These are phyloP conservation scores for Sapajus apella DNA, from an alignment of 2,113 vertebrate species.

Conservation along the genomic window DNA sequence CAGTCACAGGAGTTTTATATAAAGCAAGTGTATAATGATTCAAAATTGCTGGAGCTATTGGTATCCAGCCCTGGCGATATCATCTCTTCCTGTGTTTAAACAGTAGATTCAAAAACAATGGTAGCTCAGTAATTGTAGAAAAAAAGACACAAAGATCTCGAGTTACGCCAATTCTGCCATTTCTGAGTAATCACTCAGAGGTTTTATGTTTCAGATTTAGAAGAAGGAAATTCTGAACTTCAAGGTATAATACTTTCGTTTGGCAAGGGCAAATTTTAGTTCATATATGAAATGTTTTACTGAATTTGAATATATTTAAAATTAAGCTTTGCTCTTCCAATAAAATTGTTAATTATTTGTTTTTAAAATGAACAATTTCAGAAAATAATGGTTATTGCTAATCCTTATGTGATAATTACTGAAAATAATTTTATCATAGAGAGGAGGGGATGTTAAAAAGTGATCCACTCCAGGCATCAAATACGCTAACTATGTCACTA, in stretches of 20 bases:
- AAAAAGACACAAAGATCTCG: background rate
- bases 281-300: background rate
- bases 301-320: background rate
- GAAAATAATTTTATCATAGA: background rate
- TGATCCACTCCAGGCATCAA: background rate
- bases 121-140: background rate
- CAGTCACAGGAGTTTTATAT: background rate
- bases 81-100: background rate
- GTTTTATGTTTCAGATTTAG: slow-evolving; percentile 27
- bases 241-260: background rate
- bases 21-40: background rate
- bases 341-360: background rate
- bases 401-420: background rate
- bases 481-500: background rate
- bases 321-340: background rate
- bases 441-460: background rate
- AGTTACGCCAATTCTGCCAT: background rate
- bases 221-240: background rate
- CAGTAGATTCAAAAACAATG: background rate
- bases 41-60: background rate
- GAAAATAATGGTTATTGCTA: background rate
- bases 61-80: background rate
- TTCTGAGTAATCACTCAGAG: background rate
- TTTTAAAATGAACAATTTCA: background rate
- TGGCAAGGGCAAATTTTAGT: background rate